A percentile compares a stretch with the other conserved stretches of the same genome.
These are phyloP conservation scores for Cladorhizidae sp. DNA, from an alignment of 37 sponge, comb jelly and placozoan species.

Conservation along the genomic window DNA sequence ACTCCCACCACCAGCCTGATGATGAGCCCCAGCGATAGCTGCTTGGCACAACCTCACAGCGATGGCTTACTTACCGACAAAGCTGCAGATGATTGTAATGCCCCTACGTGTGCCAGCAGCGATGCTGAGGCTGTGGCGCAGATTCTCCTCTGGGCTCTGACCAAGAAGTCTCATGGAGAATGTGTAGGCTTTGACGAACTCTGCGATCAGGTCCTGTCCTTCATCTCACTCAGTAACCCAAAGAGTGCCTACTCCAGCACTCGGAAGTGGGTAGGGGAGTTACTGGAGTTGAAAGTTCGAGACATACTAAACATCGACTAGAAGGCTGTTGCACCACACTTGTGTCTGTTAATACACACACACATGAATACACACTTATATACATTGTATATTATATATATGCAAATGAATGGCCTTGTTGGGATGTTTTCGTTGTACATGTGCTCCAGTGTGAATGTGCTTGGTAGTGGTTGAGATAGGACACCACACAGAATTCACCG, in stretches of 20 bases:
- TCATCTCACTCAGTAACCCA: background rate
- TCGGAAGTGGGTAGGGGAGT: background rate
- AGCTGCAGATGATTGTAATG: background rate
- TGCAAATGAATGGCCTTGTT: too few relatives aligned
- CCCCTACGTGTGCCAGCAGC: background rate
- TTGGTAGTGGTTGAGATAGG: too few relatives aligned
- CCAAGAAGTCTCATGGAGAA: background rate
- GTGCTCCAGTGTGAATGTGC: too few relatives aligned
- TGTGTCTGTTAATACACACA: too few relatives aligned
- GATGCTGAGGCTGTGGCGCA: background rate
- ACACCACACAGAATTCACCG: too few relatives aligned
- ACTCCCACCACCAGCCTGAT: background rate
- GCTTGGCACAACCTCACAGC: too few relatives aligned
- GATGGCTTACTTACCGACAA: too few relatives aligned
- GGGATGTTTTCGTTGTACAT: too few relatives aligned
- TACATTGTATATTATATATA: too few relatives aligned
- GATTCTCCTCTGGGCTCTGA: background rate
- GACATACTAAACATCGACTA: background rate
- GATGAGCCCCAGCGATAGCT: background rate
- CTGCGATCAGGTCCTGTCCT: conserved; percentile 1
- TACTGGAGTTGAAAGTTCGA: background rate
- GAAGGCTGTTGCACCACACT: too few relatives aligned
- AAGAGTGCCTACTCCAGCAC: conserved; percentile 11
- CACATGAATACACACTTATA: too few relatives aligned
- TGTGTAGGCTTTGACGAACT: conserved; percentile 1